phyloP scores from a whole-genome alignment of 2,113 vertebrate species.

The Stegastes partitus region DNA sequence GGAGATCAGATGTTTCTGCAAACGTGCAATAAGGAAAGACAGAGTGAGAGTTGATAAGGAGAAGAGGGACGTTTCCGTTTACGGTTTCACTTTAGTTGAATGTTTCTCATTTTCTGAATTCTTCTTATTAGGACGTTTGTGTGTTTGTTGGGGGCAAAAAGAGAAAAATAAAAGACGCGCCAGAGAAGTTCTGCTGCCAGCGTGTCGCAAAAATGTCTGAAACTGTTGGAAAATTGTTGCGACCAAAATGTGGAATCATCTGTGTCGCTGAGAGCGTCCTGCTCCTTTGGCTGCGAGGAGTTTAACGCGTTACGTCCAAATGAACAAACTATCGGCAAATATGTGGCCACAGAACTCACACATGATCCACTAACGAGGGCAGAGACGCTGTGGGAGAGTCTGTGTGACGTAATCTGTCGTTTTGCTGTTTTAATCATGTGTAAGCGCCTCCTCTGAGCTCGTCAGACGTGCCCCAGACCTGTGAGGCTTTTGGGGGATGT shows the following conservation, averaged over 20 bases:
- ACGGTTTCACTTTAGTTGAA: neutral
- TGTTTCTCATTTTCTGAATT: neutral
- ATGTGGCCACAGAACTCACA: slow-evolving; percentile 65
- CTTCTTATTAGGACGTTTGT: slow-evolving; percentile 2
- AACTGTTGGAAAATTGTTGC: neutral
- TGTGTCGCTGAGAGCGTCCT: slow-evolving; percentile 14
- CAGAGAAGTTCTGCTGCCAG: neutral
- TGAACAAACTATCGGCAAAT: slow-evolving; percentile 67
- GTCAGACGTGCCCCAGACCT: neutral
- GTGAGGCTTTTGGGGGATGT: slow-evolving; percentile 5
- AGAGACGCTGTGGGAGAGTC: slow-evolving; percentile 10
- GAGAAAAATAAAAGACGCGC: neutral
- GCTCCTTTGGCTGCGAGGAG: slow-evolving; percentile 34
- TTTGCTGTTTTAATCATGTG: too few species aligned
- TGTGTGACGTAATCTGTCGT: too few species aligned
- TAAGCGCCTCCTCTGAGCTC: too few species aligned
- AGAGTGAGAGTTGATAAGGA: neutral
- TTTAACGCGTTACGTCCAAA: slow-evolving; percentile 55
- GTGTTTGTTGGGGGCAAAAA: neutral
- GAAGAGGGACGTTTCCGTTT: neutral
- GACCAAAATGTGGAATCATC: slow-evolving; percentile 20
- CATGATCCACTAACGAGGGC: slow-evolving; percentile 64
- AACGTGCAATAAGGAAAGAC: neutral
- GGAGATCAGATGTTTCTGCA: slow-evolving; percentile 11
- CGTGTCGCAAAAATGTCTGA: neutral